Conservation (phyloP, 2,888 invertebrate genomes). For the Oeneis ivallda region DNA sequence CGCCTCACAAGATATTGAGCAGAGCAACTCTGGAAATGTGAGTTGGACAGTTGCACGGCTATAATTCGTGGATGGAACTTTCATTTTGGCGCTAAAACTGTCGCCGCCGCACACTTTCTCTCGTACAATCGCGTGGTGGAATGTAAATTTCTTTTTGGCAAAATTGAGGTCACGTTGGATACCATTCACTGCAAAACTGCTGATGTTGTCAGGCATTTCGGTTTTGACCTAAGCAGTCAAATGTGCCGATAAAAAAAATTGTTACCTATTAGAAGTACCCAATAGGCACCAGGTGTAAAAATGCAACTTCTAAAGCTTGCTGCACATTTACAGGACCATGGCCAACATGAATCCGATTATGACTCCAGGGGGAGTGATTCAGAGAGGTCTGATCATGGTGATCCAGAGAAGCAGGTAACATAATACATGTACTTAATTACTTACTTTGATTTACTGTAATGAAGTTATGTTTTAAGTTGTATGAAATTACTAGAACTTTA, state of each 20-base stretch:
- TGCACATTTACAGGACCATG: constrained; percentile 72
- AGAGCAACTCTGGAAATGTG: constrained; percentile 71
- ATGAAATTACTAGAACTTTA: no score
- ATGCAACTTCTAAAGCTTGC: constrained; percentile 75
- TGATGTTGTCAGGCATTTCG: constrained; percentile 42
- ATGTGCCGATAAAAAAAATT: constrained; percentile 5
- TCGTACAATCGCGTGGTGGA: constrained; percentile 71
- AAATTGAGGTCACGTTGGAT: constrained; percentile 75
- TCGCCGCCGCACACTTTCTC: constrained; percentile 73
- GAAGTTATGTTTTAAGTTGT: background rate
- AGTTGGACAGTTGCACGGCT: constrained; percentile 54
- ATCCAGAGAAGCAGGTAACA: constrained; percentile 87
- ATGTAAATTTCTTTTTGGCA: constrained; percentile 75
- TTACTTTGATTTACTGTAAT: background rate
- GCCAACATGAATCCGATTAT: constrained; percentile 71
- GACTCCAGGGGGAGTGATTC: constrained; percentile 78
- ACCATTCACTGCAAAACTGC: constrained; percentile 66
- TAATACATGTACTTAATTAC: background rate
- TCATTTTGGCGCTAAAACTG: constrained; percentile 74
- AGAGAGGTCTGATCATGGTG: constrained; percentile 81
- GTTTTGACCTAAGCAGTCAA: constrained; percentile 6
- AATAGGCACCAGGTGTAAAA: constrained; percentile 46
- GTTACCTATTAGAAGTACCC: background rate
- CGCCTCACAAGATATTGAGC: constrained; percentile 75
- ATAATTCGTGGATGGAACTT: constrained; percentile 55